Base-by-base conservation (phyloP, 2,888 invertebrate genomes). In the Agrochola lota region DNA sequence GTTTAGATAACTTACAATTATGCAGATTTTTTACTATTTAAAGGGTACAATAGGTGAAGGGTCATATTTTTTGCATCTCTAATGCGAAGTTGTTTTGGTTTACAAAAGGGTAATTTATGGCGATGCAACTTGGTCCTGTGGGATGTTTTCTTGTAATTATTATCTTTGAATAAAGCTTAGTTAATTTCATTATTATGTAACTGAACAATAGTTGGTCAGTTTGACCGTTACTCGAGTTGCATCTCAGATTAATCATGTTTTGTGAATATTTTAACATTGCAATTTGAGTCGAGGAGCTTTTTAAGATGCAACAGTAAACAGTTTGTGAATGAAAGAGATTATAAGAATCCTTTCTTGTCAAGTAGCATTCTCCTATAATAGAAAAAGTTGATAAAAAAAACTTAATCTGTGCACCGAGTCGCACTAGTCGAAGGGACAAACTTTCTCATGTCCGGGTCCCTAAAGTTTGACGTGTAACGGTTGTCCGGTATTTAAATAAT, bases 401-500 rank as follows among this genome's bases (percentile, higher is more conserved):
- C 69, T 71, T 85, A 88, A 88, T 83, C 87, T 85, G 85, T 76
- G 60, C 72, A 74, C 71, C 59, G 71, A 69, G 78, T 79, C 59
- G 80, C 76, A 77, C 83, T 81, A 78, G 83, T 52, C 74, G 85
- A 83, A 88, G 88, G 88, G 88, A 83, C 77, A 84, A 91, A 94
- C 92, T 94, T 96, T 96, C 96, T 95, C 96, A 96, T 95, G 96
- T 94, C 86, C 84, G 84, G 92, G 91, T 87, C 92, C 93, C 91
- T 86, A 89, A 93, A 93, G 89, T 91, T 94, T 95, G 95, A 95
- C 95, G 93, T 85, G 89, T 96, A 96, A 96, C 96, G 95, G 96
- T 94, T 94, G 92, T 91, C 86, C 90, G 88, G 92, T 90, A 95
- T 96, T 96, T 95, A 95, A 95, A 96, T 96, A 96, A 95, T 95